These are phyloP conservation scores for Piprites chloris DNA, from an alignment of 2,113 vertebrate species.

Conservation along the genomic window DNA sequence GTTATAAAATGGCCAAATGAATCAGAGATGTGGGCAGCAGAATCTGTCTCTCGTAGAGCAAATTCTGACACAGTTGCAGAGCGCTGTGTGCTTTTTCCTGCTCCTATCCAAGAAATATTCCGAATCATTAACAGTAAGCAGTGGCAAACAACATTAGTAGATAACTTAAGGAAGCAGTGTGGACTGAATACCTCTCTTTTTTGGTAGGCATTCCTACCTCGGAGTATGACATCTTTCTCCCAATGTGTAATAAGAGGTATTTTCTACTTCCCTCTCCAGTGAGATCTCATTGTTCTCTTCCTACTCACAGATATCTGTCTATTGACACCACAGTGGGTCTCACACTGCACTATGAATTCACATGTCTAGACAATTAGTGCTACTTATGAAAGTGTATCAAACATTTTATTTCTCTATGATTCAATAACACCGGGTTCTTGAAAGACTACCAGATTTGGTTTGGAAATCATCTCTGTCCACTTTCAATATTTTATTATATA, in stretches of 20 bases:
- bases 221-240: not conserved
- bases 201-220: not conserved
- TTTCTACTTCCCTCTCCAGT: not conserved
- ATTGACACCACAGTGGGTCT: not conserved
- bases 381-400: not conserved
- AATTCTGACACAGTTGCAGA: not conserved
- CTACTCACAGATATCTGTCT: not conserved
- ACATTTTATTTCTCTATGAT: not conserved
- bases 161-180: not conserved
- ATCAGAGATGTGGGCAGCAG: not conserved
- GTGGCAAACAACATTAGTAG: not conserved
- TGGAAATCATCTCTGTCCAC: not conserved
- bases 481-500: not conserved
- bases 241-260: not conserved
- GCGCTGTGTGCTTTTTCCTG: not conserved
- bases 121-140: not conserved
- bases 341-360: not conserved
- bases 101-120: not conserved
- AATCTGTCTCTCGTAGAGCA: not conserved
- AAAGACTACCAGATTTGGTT: not conserved
- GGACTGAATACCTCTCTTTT: not conserved
- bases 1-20: not conserved
- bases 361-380: not conserved
- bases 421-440: not conserved
- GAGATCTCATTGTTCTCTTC: not conserved